phyloP scores from a whole-genome alignment of 2,888 invertebrate species.

The Bruchidius siliquastri region DNA sequence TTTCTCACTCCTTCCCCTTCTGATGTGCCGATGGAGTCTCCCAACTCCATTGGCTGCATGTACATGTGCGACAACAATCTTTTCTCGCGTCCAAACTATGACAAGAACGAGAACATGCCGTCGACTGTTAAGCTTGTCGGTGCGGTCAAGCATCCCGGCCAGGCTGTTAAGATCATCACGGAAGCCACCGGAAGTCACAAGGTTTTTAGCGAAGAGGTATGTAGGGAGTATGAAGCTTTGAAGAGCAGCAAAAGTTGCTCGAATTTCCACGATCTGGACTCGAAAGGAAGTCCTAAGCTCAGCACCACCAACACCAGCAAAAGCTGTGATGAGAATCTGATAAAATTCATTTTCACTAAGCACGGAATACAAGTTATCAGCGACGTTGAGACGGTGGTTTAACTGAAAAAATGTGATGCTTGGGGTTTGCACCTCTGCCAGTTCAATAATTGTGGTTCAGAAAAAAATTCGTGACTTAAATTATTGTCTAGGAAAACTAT shows the following conservation, averaged over 20 bases:
- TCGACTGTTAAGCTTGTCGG: slow-evolving; percentile 36
- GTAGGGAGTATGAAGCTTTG: slow-evolving; percentile 29
- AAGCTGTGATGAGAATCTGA: slow-evolving; percentile 50
- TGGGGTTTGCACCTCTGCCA: too few species aligned
- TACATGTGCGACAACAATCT: slow-evolving; percentile 46
- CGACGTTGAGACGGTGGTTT: slow-evolving; percentile 71
- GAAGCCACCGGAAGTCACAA: slow-evolving; percentile 48
- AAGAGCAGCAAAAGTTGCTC: slow-evolving; percentile 43
- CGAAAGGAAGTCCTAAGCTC: slow-evolving; percentile 14
- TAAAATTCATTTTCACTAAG: slow-evolving; percentile 69
- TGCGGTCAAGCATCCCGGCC: slow-evolving; percentile 57
- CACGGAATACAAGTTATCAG: slow-evolving; percentile 76
- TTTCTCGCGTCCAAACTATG: slow-evolving; percentile 30
- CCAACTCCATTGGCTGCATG: slow-evolving; percentile 47
- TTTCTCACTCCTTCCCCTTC: slow-evolving; percentile 53
- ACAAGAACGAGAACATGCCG: slow-evolving; percentile 25
- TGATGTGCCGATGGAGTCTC: slow-evolving; percentile 51
- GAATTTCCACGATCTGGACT: slow-evolving; percentile 34
- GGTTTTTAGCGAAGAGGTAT: slow-evolving; percentile 34
- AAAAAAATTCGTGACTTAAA: too few species aligned
- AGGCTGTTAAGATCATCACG: slow-evolving; percentile 69
- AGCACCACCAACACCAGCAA: slow-evolving; percentile 41
- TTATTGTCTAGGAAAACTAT: too few species aligned
- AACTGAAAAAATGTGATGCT: too few species aligned
- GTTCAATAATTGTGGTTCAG: too few species aligned